Evolutionary conservation across 2,888 invertebrate species (phyloP).

Genomic region (Brachynemurus nebulosus): DNA sequence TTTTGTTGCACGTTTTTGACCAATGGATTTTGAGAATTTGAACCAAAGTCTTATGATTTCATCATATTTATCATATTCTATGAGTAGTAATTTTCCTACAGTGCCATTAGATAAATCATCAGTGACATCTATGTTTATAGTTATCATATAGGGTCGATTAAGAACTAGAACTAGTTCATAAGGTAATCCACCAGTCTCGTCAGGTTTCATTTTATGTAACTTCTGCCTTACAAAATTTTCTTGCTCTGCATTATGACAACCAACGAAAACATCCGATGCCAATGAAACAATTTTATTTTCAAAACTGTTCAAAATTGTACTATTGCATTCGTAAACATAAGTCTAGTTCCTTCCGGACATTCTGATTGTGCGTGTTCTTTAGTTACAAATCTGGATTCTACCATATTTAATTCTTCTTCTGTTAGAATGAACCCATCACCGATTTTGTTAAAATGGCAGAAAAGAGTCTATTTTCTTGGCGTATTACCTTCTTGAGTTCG

Average conservation of each 20-base stretch:
- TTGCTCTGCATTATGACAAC: not conserved
- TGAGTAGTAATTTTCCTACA: slow-evolving; percentile 5
- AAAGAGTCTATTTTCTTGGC: slow-evolving; percentile 23
- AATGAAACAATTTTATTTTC: slow-evolving; percentile 10
- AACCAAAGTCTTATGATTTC: slow-evolving; percentile 7
- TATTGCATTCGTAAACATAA: slow-evolving; percentile 14
- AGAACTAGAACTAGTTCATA: slow-evolving; percentile 13
- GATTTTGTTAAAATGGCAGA: slow-evolving; percentile 23
- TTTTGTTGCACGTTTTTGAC: slow-evolving; percentile 11
- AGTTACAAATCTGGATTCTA: slow-evolving; percentile 21
- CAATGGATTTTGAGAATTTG: slow-evolving; percentile 9
- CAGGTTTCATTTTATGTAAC: slow-evolving; percentile 12
- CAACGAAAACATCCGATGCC: slow-evolving; percentile 8
- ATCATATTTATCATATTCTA: not conserved
- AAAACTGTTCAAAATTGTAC: not conserved
- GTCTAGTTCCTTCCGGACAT: slow-evolving; percentile 19
- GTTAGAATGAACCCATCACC: slow-evolving; percentile 20
- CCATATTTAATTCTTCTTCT: slow-evolving; percentile 17
- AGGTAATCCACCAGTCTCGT: slow-evolving; percentile 11
- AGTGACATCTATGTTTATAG: slow-evolving; percentile 15
- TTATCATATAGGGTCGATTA: slow-evolving; percentile 14
- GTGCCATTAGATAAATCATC: slow-evolving; percentile 16
- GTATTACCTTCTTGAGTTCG: slow-evolving; percentile 21
- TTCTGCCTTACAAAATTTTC: slow-evolving; percentile 12
- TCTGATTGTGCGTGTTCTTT: slow-evolving; percentile 18